Conservation (phyloP, 2,797 vertebrate genomes). For the Acrossocheilus fasciatus region DNA sequence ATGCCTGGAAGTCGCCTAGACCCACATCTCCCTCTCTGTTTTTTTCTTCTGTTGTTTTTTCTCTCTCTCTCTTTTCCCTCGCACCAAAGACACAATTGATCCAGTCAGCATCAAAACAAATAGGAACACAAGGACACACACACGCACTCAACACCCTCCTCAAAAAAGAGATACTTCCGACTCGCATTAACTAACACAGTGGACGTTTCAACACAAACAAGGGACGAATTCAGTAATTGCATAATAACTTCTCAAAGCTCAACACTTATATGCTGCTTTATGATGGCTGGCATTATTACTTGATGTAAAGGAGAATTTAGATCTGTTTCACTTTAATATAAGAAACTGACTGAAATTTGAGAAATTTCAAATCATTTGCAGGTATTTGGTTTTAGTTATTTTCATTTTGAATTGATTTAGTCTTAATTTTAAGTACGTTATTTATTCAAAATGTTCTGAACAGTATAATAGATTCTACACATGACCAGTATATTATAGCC, state of each 20-base stretch:
- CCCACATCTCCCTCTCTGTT: conserved; percentile 79
- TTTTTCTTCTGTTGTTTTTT: conserved; percentile 76
- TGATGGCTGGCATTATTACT: neutral
- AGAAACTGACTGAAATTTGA: neutral
- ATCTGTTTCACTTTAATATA: neutral
- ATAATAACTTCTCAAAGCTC: conserved; percentile 6
- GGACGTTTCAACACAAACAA: conserved; percentile 53
- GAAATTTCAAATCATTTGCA: neutral
- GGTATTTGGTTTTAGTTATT: neutral
- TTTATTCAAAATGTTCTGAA: neutral
- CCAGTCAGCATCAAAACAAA: conserved; percentile 75
- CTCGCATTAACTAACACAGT: conserved; percentile 61
- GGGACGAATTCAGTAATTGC: conserved; percentile 26
- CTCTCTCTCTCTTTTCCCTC: conserved; percentile 55
- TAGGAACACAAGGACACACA: conserved; percentile 71
- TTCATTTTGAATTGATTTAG: neutral
- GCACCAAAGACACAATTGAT: conserved; percentile 73
- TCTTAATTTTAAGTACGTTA: neutral
- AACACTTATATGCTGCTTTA: neutral
- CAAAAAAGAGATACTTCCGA: conserved; percentile 69
- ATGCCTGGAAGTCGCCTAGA: conserved; percentile 86
- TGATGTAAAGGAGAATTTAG: neutral
- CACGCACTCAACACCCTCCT: conserved; percentile 61
- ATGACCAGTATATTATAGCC: too few species aligned
- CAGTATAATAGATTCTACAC: neutral